Evolutionary conservation across 2,888 invertebrate species (phyloP).

Genomic region (Ptychoptera albimana): DNA sequence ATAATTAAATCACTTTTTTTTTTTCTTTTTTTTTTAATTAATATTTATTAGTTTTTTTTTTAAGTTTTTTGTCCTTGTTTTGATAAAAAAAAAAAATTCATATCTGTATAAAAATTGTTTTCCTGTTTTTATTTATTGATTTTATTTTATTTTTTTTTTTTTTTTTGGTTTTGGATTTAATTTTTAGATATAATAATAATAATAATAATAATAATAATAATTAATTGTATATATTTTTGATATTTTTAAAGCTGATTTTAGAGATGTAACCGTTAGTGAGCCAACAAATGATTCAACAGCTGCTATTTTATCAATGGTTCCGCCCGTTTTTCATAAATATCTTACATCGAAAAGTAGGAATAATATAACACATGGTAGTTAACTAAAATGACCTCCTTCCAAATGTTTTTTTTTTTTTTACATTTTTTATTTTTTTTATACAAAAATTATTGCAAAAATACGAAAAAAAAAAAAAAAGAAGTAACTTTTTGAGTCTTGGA

Average conservation of each 20-base stretch:
- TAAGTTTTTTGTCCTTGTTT: not conserved
- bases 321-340: slow-evolving; percentile 67
- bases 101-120: not conserved
- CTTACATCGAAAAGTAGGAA: slow-evolving; percentile 50
- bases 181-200: not conserved
- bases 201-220: not conserved
- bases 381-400: too few species aligned
- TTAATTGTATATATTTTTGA: not conserved
- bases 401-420: too few species aligned
- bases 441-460: too few species aligned
- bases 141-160: not conserved
- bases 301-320: slow-evolving; percentile 66
- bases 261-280: slow-evolving; percentile 30
- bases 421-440: too few species aligned
- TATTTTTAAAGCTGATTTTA: slow-evolving; percentile 23
- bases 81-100: not conserved
- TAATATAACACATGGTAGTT: slow-evolving; percentile 32
- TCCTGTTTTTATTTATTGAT: not conserved
- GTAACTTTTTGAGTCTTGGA: too few species aligned
- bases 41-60: not conserved
- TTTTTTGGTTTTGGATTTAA: not conserved
- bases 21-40: not conserved
- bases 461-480: too few species aligned
- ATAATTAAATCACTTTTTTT: slow-evolving; percentile 4
- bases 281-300: slow-evolving; percentile 57